phyloP scores from a whole-genome alignment of 2,113 vertebrate species.

The Etia nguti region DNA sequence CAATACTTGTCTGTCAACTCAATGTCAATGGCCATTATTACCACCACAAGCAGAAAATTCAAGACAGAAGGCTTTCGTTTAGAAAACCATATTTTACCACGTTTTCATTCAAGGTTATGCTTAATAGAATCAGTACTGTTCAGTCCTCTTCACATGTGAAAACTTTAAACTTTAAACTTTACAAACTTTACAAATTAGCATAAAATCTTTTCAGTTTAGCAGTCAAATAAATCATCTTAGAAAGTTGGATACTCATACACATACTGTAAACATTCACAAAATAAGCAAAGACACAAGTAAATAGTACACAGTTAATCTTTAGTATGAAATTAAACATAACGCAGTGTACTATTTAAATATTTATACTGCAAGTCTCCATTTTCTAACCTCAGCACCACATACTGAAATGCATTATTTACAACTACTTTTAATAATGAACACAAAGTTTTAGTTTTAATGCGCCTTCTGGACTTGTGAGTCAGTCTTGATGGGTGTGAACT shows the following conservation, averaged over 20 bases:
- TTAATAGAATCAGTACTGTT: background rate
- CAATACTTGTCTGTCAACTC: background rate
- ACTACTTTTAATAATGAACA: slow-evolving; percentile 15
- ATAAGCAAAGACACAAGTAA: background rate
- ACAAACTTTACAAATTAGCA: background rate
- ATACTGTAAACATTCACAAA: background rate
- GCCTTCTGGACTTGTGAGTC: background rate
- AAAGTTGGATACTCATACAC: background rate
- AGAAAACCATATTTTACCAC: background rate
- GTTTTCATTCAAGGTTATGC: background rate
- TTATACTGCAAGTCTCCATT: background rate
- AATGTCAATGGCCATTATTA: background rate
- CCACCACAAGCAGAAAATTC: background rate
- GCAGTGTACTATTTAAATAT: slow-evolving; percentile 17
- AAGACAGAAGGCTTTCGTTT: background rate
- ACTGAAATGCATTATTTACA: slow-evolving; percentile 15
- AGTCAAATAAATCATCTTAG: background rate
- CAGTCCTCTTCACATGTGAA: background rate
- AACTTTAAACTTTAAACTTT: background rate
- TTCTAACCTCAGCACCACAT: background rate
- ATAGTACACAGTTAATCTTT: background rate
- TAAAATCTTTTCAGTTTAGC: background rate
- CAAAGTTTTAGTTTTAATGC: slow-evolving; percentile 25
- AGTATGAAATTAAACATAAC: background rate
- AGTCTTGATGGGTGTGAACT: background rate